Evolutionary conservation across 2,888 invertebrate genomes (phyloP), one percentile per base, ranked within the genome.

Genomic region (Drosophila leonis): DNA sequence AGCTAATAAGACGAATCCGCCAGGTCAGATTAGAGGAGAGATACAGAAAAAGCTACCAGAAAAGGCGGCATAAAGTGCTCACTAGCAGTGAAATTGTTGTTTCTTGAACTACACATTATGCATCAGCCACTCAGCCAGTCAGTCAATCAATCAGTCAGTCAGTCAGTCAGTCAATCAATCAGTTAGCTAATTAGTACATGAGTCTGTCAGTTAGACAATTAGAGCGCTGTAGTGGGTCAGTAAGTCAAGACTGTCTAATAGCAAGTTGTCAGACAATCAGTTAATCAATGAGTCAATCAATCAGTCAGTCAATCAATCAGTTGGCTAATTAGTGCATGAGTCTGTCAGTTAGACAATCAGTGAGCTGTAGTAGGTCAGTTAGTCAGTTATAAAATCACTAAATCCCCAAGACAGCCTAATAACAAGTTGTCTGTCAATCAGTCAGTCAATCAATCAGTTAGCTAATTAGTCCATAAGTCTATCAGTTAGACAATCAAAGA

Each of bases 1-100:
- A 49, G 60, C 65, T 75, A 71, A 75, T 70, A 74, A 65, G 54
- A 65, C 52, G 15, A 8, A 9, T 48, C 63, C 49, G 48, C 5
- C 27, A 33, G 39, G 39, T 13, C 24, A 52, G 59, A 54, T 59
- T 44, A 35, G 56, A 72, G 18, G 56, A 54, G 29, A 39, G 37
- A 18, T 5, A 52, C 20, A 12, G 31, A 31, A 13, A 31, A 12
- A 33, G 12, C 18, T n/a, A n/a, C 6, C n/a, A 24, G 20, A 13
- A 13, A 3, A 8, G 33, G 12, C 5, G 18, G 44, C 7, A 48
- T 31, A 13, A 51, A 33, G n/a, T 29, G 29, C 18, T 18, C n/a
- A 41, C 8, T 18, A 18, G 33, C 20, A 29, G 1, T 27, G 24
- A 29, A n/a, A 46, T 9, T 24, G 24, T 6, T 12, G 13, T 13